Conservation (phyloP, 1,140 invertebrate genomes). For the Hycleus phaleratus region DNA sequence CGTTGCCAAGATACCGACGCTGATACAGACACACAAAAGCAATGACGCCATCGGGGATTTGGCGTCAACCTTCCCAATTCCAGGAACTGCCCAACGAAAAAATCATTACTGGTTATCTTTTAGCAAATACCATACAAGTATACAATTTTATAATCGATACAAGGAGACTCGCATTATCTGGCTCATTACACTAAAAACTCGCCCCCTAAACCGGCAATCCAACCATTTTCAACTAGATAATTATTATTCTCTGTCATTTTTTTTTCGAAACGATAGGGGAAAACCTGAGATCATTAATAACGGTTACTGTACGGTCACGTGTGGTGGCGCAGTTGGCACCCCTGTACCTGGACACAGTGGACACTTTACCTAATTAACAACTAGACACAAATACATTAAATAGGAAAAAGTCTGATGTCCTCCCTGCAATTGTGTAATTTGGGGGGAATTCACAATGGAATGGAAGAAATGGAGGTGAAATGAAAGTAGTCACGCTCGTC, state of each 20-base stretch:
- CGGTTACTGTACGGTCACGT: slow-evolving; percentile 3
- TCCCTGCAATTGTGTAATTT: not conserved
- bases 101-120: too few species aligned
- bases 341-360: slow-evolving; percentile 10
- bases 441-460: slow-evolving; percentile 2
- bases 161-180: too few species aligned
- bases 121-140: too few species aligned
- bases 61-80: not conserved
- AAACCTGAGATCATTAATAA: slow-evolving; percentile 7
- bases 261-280: too few species aligned
- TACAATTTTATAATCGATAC: too few species aligned
- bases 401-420: not conserved
- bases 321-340: slow-evolving; percentile 12
- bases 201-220: too few species aligned
- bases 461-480: slow-evolving; percentile 1
- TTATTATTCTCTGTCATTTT: too few species aligned
- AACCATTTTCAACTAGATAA: too few species aligned
- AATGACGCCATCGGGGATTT: slow-evolving; percentile 7
- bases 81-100: too few species aligned
- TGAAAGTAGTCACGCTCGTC: slow-evolving; percentile 11
- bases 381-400: not conserved
- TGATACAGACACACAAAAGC: slow-evolving; percentile 14
- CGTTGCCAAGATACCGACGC: slow-evolving; percentile 9
- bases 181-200: too few species aligned
- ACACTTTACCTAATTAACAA: slow-evolving; percentile 16